A percentile compares a stretch with the other conserved stretches of the same genome.
These are phyloP conservation scores for Borostomias antarcticus DNA, from an alignment of 2,797 vertebrate species.

Conservation along the genomic window DNA sequence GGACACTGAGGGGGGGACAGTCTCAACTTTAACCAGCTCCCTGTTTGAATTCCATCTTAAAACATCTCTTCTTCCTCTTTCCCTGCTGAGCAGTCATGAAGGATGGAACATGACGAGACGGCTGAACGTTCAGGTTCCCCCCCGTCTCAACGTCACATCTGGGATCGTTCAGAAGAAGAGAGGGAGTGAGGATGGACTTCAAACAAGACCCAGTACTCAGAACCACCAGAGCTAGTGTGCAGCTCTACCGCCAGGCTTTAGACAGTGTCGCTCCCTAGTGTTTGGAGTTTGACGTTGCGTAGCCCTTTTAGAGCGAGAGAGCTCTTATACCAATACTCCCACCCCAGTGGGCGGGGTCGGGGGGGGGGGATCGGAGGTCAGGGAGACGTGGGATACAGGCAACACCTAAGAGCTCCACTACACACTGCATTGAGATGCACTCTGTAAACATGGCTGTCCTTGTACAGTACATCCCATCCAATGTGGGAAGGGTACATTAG, in stretches of 20 bases:
- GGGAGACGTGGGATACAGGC: conserved; percentile 28
- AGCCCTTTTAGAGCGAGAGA: conserved; percentile 58
- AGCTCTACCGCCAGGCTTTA: neutral
- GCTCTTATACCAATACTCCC: conserved; percentile 51
- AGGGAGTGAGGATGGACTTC: too few relatives aligned
- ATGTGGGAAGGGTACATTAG: neutral
- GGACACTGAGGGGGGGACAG: conserved; percentile 5
- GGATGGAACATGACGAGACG: too few relatives aligned
- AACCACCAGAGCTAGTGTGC: neutral
- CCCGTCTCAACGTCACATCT: too few relatives aligned
- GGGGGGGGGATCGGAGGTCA: conserved; percentile 33
- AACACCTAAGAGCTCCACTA: neutral
- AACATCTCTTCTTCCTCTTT: too few relatives aligned
- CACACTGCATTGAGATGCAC: neutral
- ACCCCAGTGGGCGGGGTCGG: conserved; percentile 39
- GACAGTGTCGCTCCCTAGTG: neutral
- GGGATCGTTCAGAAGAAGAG: too few relatives aligned
- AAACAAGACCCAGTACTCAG: neutral
- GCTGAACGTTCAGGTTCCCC: too few relatives aligned
- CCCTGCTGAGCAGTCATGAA: too few relatives aligned
- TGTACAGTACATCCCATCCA: neutral
- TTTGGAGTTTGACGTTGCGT: conserved; percentile 50
- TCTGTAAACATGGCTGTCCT: neutral
- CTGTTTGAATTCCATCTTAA: too few relatives aligned
- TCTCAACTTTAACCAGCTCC: too few relatives aligned